These are phyloP conservation scores for Sesamia nonagrioides DNA, from an alignment of 1,140 invertebrate genomes.

Conservation along the genomic window DNA sequence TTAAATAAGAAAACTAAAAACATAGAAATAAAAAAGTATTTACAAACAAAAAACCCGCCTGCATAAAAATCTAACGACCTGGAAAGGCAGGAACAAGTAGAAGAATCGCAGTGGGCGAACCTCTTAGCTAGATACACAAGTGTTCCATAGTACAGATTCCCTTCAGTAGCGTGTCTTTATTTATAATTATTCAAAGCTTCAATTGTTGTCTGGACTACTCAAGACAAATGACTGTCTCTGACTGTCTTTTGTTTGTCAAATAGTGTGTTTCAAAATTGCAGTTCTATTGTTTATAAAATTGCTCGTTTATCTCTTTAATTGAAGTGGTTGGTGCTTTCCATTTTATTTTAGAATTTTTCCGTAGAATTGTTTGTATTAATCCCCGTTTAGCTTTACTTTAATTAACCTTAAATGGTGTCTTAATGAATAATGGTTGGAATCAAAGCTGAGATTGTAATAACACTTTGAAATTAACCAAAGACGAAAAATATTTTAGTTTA, in stretches of 20 bases:
- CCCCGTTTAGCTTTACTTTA: not conserved
- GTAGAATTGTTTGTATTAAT: not conserved
- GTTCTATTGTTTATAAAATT: conserved; percentile 8
- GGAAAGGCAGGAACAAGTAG: too few relatives aligned
- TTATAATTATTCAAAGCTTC: conserved; percentile 11
- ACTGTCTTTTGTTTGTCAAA: conserved; percentile 7
- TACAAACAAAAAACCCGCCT: too few relatives aligned
- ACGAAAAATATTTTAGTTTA: not conserved
- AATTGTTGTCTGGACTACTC: not conserved
- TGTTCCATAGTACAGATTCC: too few relatives aligned
- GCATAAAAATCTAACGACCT: too few relatives aligned
- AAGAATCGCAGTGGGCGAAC: too few relatives aligned
- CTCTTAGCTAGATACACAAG: too few relatives aligned
- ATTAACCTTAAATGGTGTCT: conserved; percentile 4
- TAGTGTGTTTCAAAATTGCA: conserved; percentile 15
- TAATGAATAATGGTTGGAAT: conserved; percentile 10
- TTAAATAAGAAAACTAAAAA: too few relatives aligned
- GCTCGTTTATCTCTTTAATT: conserved; percentile 15
- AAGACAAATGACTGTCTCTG: conserved; percentile 6
- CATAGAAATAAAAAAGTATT: too few relatives aligned
- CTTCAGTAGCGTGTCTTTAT: too few relatives aligned
- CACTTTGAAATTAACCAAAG: too few relatives aligned
- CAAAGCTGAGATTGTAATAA: conserved; percentile 7
- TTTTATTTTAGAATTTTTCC: not conserved
- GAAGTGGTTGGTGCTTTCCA: not conserved